Evolutionary conservation across 2,888 invertebrate species (phyloP).

Genomic region (Caenorhabditis drosophilae): DNA sequence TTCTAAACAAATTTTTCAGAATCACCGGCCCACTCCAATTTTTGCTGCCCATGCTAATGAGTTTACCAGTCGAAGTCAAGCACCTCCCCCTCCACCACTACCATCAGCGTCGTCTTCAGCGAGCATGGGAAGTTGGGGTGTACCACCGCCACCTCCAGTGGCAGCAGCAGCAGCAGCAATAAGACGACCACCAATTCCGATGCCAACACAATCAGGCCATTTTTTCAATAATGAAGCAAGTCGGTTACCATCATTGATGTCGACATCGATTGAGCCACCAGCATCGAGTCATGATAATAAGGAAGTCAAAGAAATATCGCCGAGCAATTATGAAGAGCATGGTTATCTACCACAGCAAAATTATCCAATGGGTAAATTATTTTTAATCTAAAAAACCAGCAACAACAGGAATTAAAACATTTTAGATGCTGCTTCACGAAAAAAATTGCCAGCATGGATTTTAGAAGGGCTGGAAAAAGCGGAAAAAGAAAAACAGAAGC

Average conservation of each 20-base stretch:
- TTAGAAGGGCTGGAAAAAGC: constrained; percentile 95
- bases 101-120: too few relatives aligned
- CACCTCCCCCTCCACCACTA: background rate
- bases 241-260: background rate
- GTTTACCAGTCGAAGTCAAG: background rate
- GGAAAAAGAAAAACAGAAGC: constrained; percentile 89
- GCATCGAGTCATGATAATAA: background rate
- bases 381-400: background rate
- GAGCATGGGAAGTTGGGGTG: background rate
- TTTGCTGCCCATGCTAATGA: constrained; percentile 5
- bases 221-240: constrained; percentile 4
- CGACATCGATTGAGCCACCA: background rate
- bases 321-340: background rate
- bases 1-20: background rate
- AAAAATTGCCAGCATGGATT: constrained; percentile 89
- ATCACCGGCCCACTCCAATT: background rate
- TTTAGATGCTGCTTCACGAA: constrained; percentile 47
- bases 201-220: background rate
- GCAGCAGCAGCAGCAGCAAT: background rate
- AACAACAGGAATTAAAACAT: too few relatives aligned
- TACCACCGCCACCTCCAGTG: background rate
- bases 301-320: background rate
- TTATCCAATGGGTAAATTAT: background rate
- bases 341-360: background rate
- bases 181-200: background rate